Base-by-base conservation (phyloP, 2,113 vertebrate genomes). In the Channa argus region DNA sequence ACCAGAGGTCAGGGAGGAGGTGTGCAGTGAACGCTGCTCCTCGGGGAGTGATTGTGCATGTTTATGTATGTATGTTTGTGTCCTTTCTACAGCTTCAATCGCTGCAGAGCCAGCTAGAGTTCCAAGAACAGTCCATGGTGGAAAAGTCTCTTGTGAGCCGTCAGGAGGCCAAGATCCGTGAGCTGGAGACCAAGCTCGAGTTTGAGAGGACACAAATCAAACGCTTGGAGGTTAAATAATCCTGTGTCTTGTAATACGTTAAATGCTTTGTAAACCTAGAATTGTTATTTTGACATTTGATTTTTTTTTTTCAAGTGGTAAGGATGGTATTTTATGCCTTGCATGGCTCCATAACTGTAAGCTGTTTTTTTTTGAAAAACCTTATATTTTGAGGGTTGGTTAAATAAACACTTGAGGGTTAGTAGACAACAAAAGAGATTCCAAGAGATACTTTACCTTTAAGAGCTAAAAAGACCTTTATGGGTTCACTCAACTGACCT, bases 81-180 rank as follows among this genome's bases (percentile, higher is more conserved):
- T 78, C 11, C 36, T n/a, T 63, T 52, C 39, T 62, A 0, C 88
- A 99, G 98, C 89, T 98, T 39, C 98, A 99, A 93, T 96, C 94
- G 4, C 93, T 98, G 51, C 97, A 99, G 93, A 97, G 95, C 92
- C 97, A 98, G 91, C 92, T 98, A 66, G 97, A 98, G 66, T 99
- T 99, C 91, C 94, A 97, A 53, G 97, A 99, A 77, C 97, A 99
- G 66, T 98, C 97, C 82, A 99, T 98, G 98, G 98, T 99, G 93
- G 98, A 98, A 87, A 99, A 98, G 88, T 98, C 97, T 0, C 92
- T 99, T 36, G 97, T 99, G 87, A 98, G 98, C 92, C 95, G 98
- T 41, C 98, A 99, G 82, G 98, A 99, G 85, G 98, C 97, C 75
- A 98, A 97, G 94, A 98, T 99, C 88, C 96, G 98, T 0, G 98